phyloP scores from a whole-genome alignment of 2,888 invertebrate species.

The Thera britannica region DNA sequence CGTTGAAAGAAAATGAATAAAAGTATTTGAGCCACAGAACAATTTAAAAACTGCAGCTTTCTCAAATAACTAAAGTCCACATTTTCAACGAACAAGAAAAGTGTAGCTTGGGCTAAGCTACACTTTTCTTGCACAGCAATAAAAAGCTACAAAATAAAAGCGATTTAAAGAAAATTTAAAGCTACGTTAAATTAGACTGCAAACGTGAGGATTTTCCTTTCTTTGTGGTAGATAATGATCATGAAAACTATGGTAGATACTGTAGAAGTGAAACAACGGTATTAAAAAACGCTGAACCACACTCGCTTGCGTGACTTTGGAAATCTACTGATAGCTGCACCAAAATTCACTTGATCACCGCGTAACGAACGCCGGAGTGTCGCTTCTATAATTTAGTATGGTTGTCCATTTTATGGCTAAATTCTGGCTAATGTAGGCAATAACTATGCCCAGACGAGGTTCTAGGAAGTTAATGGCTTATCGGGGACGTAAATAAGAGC shows the following conservation, averaged over 20 bases:
- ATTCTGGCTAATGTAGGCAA: constrained; percentile 26
- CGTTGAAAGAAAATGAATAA: not conserved
- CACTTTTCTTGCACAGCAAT: too few relatives aligned
- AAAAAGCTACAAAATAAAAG: constrained; percentile 20
- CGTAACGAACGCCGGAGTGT: not conserved
- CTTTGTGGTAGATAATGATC: constrained; percentile 15
- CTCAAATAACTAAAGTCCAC: constrained; percentile 17
- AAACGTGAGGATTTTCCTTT: constrained; percentile 17
- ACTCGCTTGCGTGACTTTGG: not conserved
- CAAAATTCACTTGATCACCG: not conserved
- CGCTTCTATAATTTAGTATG: constrained; percentile 12
- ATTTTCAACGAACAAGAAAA: constrained; percentile 22
- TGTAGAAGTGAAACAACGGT: constrained; percentile 8
- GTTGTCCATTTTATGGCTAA: constrained; percentile 12
- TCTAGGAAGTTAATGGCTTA: constrained; percentile 25
- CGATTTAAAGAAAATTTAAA: constrained; percentile 24
- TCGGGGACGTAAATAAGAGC: constrained; percentile 19
- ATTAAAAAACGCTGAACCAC: not conserved
- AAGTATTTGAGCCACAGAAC: not conserved
- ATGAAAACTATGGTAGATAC: not conserved
- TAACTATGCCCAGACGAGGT: constrained; percentile 30
- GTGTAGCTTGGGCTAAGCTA: constrained; percentile 2
- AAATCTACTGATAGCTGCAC: not conserved
- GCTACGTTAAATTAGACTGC: constrained; percentile 26
- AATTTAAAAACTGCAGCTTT: not conserved